Conservation (phyloP, 2,888 invertebrate species). For the Plagodis dolabraria region DNA sequence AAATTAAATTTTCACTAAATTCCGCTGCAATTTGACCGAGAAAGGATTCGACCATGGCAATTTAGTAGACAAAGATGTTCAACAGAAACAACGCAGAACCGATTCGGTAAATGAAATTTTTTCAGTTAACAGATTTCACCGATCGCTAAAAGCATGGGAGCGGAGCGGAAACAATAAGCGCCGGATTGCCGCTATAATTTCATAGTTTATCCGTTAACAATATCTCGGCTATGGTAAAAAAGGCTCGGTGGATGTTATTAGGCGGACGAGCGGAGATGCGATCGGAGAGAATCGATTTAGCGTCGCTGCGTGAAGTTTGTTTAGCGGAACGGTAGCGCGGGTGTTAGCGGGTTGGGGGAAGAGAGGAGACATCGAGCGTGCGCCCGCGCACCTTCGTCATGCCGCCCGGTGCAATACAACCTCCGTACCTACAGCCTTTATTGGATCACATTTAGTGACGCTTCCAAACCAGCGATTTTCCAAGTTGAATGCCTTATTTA, state of each 20-base stretch:
- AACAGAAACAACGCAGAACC: constrained; percentile 77
- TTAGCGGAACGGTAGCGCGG: constrained; percentile 75
- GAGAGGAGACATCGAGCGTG: constrained; percentile 49
- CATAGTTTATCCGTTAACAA: constrained; percentile 77
- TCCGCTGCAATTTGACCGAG: constrained; percentile 53
- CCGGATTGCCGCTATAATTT: constrained; percentile 71
- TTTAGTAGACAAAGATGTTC: constrained; percentile 79
- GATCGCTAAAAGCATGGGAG: constrained; percentile 62
- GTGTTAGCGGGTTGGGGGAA: constrained; percentile 29
- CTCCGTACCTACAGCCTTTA: constrained; percentile 46
- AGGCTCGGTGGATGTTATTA: constrained; percentile 74
- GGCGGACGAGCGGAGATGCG: constrained; percentile 70
- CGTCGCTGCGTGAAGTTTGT: constrained; percentile 80
- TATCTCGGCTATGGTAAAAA: constrained; percentile 70
- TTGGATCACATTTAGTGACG: constrained; percentile 64
- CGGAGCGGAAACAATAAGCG: constrained; percentile 68
- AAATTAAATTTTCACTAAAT: constrained; percentile 72
- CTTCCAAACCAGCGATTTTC: constrained; percentile 53
- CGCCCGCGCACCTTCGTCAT: constrained; percentile 56
- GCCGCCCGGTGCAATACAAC: constrained; percentile 40
- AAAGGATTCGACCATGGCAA: constrained; percentile 64
- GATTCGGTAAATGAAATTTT: constrained; percentile 69
- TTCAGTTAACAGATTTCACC: constrained; percentile 67
- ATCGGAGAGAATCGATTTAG: constrained; percentile 78
- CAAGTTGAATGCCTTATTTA: constrained; percentile 48